Evolutionary conservation across 2,888 invertebrate species (phyloP).

Genomic region (Proisotoma minuta): DNA sequence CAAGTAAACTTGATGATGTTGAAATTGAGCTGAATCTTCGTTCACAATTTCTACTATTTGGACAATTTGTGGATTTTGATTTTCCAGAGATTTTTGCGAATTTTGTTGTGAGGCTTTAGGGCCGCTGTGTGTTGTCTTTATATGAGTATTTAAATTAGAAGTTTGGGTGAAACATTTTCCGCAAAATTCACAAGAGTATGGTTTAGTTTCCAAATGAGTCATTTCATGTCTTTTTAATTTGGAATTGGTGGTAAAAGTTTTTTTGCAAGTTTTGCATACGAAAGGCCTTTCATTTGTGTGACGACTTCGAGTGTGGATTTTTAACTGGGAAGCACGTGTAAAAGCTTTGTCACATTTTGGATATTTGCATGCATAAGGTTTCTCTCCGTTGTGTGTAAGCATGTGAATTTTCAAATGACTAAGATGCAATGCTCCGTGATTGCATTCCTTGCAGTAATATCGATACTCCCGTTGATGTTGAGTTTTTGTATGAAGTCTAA

Average conservation of each 20-base stretch:
- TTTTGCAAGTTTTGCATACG: conserved; percentile 10
- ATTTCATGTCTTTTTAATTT: conserved; percentile 19
- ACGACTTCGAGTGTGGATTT: conserved; percentile 28
- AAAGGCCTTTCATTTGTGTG: conserved; percentile 23
- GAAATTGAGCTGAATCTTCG: no score
- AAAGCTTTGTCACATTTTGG: conserved; percentile 29
- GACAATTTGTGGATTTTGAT: no score
- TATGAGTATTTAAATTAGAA: conserved; percentile 29
- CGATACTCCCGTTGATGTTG: conserved; percentile 38
- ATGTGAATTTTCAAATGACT: conserved; percentile 33
- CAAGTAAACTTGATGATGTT: no score
- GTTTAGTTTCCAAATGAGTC: conserved; percentile 4
- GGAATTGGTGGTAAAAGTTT: conserved; percentile 16
- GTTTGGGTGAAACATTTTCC: conserved; percentile 26
- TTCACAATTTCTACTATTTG: no score
- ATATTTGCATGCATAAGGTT: conserved; percentile 32
- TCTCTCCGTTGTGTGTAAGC: conserved; percentile 35
- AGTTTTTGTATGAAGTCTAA: conserved; percentile 30
- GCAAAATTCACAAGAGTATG: conserved; percentile 25
- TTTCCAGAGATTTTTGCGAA: no score
- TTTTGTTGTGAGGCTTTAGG: no score
- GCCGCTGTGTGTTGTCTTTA: conserved; percentile 15
- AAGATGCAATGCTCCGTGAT: conserved; percentile 34
- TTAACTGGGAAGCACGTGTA: conserved; percentile 32
- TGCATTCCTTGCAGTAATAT: conserved; percentile 33